Evolutionary conservation across 23 tunicate species (phyloP).

Genomic region (Clavelina lepadiformis): DNA sequence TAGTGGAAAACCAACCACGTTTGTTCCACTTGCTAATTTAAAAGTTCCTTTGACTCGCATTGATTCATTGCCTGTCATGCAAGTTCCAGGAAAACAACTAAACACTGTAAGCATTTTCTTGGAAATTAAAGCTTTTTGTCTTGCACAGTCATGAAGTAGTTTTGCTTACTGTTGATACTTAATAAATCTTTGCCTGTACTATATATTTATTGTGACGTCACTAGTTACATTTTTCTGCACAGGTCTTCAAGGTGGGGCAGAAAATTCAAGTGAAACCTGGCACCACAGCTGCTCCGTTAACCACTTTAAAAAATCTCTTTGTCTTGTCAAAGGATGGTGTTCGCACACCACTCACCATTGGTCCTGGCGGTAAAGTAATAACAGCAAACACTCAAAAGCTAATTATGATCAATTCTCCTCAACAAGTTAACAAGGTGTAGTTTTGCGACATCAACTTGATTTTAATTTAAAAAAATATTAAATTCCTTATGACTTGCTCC

Average conservation of each 20-base stretch:
- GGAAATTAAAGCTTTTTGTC: no score
- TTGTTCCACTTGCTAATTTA: no score
- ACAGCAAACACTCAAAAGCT: conserved; percentile 33
- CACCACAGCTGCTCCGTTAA: conserved; percentile 12
- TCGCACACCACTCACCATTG: conserved; percentile 66
- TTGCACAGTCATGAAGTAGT: no score
- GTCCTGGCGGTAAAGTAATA: conserved; percentile 58
- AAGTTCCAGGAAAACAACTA: background rate
- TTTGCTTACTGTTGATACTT: no score
- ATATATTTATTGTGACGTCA: no score
- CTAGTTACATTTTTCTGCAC: no score
- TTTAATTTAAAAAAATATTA: no score
- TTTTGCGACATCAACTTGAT: no score
- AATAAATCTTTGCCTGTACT: no score
- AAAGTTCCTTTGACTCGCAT: conserved; percentile 51
- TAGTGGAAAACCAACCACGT: no score
- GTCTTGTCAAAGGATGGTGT: conserved; percentile 77
- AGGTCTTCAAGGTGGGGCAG: conserved; percentile 15
- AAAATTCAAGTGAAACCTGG: conserved; percentile 36
- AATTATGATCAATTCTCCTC: conserved; percentile 28
- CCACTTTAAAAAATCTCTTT: conserved; percentile 61
- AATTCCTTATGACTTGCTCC: no score
- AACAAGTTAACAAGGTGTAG: conserved; percentile 6
- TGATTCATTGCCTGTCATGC: conserved; percentile 11
- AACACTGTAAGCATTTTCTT: no score